A percentile compares a stretch with the other conserved stretches of the same genome.
These are phyloP conservation scores for Lasioglossum oenotherae DNA, from an alignment of 2,888 invertebrate species.

Conservation along the genomic window DNA sequence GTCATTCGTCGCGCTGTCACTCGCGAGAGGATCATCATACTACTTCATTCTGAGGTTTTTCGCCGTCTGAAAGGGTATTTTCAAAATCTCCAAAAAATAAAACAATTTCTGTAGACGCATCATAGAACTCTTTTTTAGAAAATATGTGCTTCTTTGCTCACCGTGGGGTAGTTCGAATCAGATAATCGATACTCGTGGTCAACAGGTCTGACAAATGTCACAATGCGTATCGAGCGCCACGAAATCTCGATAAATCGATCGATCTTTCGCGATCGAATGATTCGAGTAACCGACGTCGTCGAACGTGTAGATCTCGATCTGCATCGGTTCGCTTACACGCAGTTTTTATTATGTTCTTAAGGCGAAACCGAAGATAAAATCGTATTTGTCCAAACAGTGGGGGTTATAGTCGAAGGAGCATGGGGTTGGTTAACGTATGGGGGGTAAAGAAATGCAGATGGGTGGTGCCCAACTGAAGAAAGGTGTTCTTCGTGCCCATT, in stretches of 20 bases:
- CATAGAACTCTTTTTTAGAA: not conserved
- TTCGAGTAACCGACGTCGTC: conserved; percentile 49
- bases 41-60: not conserved
- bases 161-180: not conserved
- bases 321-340: conserved; percentile 33
- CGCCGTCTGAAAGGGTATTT: not conserved
- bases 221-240: not conserved
- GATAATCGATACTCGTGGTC: not conserved
- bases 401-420: conserved; percentile 59
- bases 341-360: conserved; percentile 39
- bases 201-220: not conserved
- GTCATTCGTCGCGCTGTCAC: not conserved
- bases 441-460: conserved; percentile 31
- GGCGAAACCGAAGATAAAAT: conserved; percentile 71
- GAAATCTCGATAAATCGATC: conserved; percentile 27
- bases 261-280: conserved; percentile 39
- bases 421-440: conserved; percentile 57
- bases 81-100: not conserved
- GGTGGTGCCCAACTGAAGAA: conserved; percentile 18
- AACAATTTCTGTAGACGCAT: not conserved
- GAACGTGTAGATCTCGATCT: conserved; percentile 55
- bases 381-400: conserved; percentile 77
- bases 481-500: not conserved
- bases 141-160: not conserved
- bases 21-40: not conserved